phyloP scores from a whole-genome alignment of 2,888 invertebrate species.

The Tuberolachnus salignus region DNA sequence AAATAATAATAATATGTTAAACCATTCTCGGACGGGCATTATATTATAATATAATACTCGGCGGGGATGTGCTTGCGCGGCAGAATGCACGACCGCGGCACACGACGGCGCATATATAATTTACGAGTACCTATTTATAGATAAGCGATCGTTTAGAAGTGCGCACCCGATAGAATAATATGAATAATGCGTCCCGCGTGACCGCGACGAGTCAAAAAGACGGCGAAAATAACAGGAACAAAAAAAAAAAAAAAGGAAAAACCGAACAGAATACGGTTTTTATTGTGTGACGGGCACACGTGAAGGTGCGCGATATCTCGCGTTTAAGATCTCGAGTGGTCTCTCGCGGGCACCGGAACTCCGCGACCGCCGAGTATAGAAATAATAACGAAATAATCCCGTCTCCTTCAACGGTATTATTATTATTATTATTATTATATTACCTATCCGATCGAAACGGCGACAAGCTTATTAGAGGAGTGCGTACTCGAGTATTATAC shows the following conservation, averaged over 20 bases:
- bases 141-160: slow-evolving; percentile 48
- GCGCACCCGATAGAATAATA: not conserved
- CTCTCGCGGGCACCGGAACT: not conserved
- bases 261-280: no score
- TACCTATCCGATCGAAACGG: slow-evolving; percentile 12
- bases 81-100: slow-evolving; percentile 25
- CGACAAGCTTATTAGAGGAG: slow-evolving; percentile 37
- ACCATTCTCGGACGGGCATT: slow-evolving; percentile 9
- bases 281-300: no score
- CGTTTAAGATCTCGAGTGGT: slow-evolving; percentile 37
- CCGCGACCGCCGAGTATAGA: not conserved
- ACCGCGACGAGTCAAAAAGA: slow-evolving; percentile 33
- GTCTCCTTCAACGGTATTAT: no score
- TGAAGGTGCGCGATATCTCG: not conserved
- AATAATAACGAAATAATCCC: no score
- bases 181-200: not conserved
- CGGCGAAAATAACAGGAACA: no score
- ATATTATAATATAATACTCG: no score
- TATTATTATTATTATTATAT: no score
- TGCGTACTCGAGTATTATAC: slow-evolving; percentile 2
- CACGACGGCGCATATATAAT: no score
- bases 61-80: slow-evolving; percentile 36
- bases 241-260: no score
- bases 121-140: not conserved
- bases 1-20: slow-evolving; percentile 15